Evolutionary conservation across 2,888 invertebrate genomes (phyloP).

Genomic region (Drosophila birchii): DNA sequence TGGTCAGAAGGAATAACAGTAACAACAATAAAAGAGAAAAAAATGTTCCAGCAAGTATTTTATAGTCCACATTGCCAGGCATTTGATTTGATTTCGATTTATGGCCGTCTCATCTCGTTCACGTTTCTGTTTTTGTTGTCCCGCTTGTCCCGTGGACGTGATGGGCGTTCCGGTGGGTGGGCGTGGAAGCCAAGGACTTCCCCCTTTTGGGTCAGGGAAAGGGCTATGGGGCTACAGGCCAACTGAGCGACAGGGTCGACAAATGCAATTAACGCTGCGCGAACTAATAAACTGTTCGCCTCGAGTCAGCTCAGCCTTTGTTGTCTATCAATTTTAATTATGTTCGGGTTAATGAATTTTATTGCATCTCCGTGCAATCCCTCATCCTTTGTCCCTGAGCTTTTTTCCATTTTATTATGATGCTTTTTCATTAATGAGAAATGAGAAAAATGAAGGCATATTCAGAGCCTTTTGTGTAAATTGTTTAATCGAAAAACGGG

Average conservation of each 20-base stretch:
- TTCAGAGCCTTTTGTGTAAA: background rate
- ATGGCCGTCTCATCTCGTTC: conserved; percentile 43
- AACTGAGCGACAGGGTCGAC: background rate
- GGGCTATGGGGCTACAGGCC: background rate
- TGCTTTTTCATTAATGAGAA: conserved; percentile 13
- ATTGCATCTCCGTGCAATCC: conserved; percentile 31
- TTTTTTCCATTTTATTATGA: conserved; percentile 20
- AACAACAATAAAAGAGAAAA: conserved; percentile 9
- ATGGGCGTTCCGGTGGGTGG: conserved; percentile 23
- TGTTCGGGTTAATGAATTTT: conserved; percentile 53
- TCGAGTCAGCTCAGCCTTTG: conserved; percentile 23
- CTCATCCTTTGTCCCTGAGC: conserved; percentile 10
- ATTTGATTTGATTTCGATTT: conserved; percentile 75
- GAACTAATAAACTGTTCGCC: conserved; percentile 45
- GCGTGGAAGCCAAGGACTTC: background rate
- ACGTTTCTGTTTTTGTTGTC: conserved; percentile 17
- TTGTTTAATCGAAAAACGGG: background rate
- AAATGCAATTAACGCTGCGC: conserved; percentile 41
- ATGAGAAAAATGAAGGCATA: background rate
- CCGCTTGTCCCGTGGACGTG: conserved; percentile 31
- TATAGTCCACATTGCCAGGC: conserved; percentile 58
- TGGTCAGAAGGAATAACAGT: conserved; percentile 17
- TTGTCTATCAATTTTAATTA: conserved; percentile 57
- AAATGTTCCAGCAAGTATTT: conserved; percentile 59
- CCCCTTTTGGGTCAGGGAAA: background rate